Base-by-base conservation (phyloP, 1,140 invertebrate species). In the Diprion similis region DNA sequence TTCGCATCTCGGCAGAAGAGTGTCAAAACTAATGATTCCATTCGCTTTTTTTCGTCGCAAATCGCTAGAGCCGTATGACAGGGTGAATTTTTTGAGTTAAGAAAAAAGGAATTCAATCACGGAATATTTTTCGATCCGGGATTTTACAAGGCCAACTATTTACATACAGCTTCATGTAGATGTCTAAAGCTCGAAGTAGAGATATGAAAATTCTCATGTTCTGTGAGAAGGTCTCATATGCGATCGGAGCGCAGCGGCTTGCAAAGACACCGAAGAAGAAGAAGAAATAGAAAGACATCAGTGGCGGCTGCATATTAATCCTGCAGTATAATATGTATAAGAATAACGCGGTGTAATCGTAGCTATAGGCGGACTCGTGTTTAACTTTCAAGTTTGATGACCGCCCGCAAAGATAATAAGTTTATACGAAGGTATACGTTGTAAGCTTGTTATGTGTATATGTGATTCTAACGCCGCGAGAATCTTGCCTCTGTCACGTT, bases 311-410 rank as follows among this genome's bases (percentile, higher is more conserved):
- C 24, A 37, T 37, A 6, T 37, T 37, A 37, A 37, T 37, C 2
- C 24, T 37, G 24, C 24, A 6, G 24, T 37, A 37, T 37, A 37
- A 6, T 37, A 37, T 37, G 24, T 37, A 37, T 37, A 37, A 37
- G 24, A 37, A 37, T 37, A 37, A 37, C 24, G 24, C 24, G 24
- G 24, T 37, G 24, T 37, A 37, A 37, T 37, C 24, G 24, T 37
- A 37, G 24, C 24, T 37, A 13, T 59, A 17, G 11, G 51, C n/a
- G 51, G 11, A 59, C 24, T 37, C 24, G 9, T 59, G 51, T 59
- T 59, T 59, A 59, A 59, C 51, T 59, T 59, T 13, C 51, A 59
- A 59, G 51, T 59, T 59, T 59, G 51, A 59, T 59, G 51, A 59
- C 51, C 51, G 51, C n/a, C 11, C n/a, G 51, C n/a, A 13, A 59